Evolutionary conservation across 2,797 vertebrate species (phyloP).

Genomic region (Coregonus ussuriensis): DNA sequence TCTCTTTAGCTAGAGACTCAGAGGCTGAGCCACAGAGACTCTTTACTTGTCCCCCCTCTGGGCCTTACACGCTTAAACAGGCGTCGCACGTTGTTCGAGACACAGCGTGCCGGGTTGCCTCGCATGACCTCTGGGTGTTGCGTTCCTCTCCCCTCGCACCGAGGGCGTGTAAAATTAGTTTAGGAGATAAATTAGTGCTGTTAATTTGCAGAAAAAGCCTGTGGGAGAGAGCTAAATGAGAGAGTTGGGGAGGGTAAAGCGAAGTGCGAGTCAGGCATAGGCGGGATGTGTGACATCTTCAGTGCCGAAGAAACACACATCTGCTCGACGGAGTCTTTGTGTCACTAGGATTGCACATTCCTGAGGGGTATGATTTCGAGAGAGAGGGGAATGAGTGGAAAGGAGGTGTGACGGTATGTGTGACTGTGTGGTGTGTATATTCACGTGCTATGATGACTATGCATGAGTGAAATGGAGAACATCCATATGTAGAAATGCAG

Average conservation of each 20-base stretch:
- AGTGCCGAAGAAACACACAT: not conserved
- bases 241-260: not conserved
- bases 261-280: no score
- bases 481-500: not conserved
- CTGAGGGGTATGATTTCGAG: not conserved
- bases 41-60: not conserved
- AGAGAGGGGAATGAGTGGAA: not conserved
- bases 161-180: slow-evolving; percentile 49
- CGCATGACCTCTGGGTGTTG: slow-evolving; percentile 35
- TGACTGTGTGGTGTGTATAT: not conserved
- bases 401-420: not conserved
- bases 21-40: not conserved
- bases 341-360: not conserved
- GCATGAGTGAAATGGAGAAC: not conserved
- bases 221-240: not conserved
- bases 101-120: slow-evolving; percentile 16
- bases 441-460: not conserved
- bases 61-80: not conserved
- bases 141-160: slow-evolving; percentile 1
- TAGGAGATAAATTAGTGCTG: slow-evolving; percentile 45
- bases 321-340: not conserved
- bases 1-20: not conserved
- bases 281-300: not conserved
- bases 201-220: slow-evolving; percentile 35
- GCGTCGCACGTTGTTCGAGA: not conserved